Evolutionary conservation across 2,888 invertebrate genomes (phyloP), one percentile per base, ranked within the genome.

Genomic region (Phaonia tiefii): DNA sequence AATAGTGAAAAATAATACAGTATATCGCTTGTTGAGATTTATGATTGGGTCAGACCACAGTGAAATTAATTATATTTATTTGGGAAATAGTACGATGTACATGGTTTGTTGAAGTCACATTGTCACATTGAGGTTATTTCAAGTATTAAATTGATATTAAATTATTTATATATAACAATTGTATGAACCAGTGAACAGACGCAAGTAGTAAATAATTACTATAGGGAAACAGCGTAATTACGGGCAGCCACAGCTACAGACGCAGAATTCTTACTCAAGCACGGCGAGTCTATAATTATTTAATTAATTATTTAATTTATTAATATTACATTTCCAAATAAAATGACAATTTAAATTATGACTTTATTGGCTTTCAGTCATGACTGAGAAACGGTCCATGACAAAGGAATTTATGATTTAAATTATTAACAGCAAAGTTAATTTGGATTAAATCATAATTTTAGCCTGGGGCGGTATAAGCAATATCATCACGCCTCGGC

Each of bases 11-110:
- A n/a, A n/a, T n/a, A n/a, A n/a, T n/a, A n/a, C n/a, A n/a, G n/a
- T n/a, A n/a, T n/a, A n/a, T n/a, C n/a, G n/a, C n/a, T n/a, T n/a
- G n/a, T n/a, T 56, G 74, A 77, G 77, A 80, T 80, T 80, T 80
- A 80, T 77, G 77, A 77, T 49, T 77, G 77, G 80, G 80, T 77
- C 74, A 54, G 70, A 75, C 65, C 74, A 74, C 25, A 44, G 44
- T 17, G 71, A 80, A 77, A 77, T 80, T 80, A 80, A 77, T 80
- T 80, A 80, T 80, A 80, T 80, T 75, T 80, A 80, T 80, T 75
- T 80, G 56, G 22, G 7, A 60, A 58, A 75, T 77, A 74, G 67
- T 77, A 77, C 66, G 70, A 51, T 74, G 71, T 77, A 77, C 77
- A 77, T 80, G 76, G 74, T 63, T 60, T 76, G 63, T 56, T 73